These are phyloP conservation scores for Hycleus phaleratus DNA, from an alignment of 1,140 invertebrate genomes.

Conservation along the genomic window DNA sequence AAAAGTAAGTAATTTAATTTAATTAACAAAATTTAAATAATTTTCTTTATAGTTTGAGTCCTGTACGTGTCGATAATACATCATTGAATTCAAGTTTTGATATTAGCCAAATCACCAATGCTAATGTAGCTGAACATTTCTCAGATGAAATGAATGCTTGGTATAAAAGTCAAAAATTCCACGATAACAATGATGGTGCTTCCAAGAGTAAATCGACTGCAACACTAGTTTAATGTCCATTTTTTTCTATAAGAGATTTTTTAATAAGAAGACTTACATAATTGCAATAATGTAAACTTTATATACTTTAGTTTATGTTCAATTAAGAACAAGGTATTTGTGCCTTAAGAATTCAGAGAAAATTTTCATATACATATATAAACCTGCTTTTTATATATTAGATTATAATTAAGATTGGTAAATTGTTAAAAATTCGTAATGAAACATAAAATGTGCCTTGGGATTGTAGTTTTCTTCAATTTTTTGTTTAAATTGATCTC, in stretches of 20 bases:
- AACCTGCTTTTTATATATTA: neutral
- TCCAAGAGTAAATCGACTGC: conserved; percentile 30
- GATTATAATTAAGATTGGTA: conserved; percentile 1
- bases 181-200: conserved; percentile 26
- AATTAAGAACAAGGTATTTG: too few species aligned
- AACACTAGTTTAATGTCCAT: conserved; percentile 32
- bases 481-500: too few species aligned
- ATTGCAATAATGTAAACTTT: conserved; percentile 3
- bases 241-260: too few species aligned
- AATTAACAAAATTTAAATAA: neutral
- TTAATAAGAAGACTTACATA: conserved; percentile 3
- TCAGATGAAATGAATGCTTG: conserved; percentile 38
- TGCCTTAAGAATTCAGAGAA: too few species aligned
- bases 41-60: conserved; percentile 5
- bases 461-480: too few species aligned
- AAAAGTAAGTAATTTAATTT: too few species aligned
- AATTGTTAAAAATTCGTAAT: too few species aligned
- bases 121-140: conserved; percentile 33
- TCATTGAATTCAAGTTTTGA: conserved; percentile 30
- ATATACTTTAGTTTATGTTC: too few species aligned
- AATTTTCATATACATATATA: too few species aligned
- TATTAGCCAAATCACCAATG: conserved; percentile 23
- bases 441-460: too few species aligned
- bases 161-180: conserved; percentile 32
- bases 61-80: conserved; percentile 17